Base-by-base conservation (phyloP, 2,113 vertebrate species). In the Mobula hypostoma region DNA sequence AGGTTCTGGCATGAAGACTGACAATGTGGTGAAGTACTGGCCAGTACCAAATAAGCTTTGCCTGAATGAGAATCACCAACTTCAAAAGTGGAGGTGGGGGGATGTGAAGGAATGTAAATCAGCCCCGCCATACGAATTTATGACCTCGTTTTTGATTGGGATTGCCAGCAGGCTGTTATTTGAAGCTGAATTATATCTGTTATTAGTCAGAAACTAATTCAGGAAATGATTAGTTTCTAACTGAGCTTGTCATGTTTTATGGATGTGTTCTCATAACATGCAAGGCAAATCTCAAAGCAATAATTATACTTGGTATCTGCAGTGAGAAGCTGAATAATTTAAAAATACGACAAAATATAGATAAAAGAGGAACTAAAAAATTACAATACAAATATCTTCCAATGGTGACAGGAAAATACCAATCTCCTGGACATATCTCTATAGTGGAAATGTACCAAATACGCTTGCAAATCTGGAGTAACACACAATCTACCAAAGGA, bases 141-240 rank as follows among this genome's bases (percentile, higher is more conserved):
- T 92, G 90, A 92, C 68, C 1, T 36, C 88, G 36, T 70, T 72
- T 21, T 72, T 66, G 24, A 48, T 92, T 92, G 68, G 90, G 68
- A 72, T 7, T 32, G 83, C 68, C 32, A 92, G n/a, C 90, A 40
- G 68, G 17, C 19, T 72, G 9, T 72, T 70, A 72, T 70, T 72
- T 92, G 8, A 92, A 92, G 72, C 63, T 92, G 90, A 92, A 92
- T 72, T 92, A 24, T 92, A 72, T 72, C 68, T 70, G n/a, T 92
- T 92, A 92, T 48, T 92, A 92, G 36, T 72, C 68, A 24, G 32
- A 92, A 92, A 91, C 66, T 40, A 92, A 70, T 70, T 92, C 32
- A 72, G 66, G 68, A 92, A 92, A 92, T 63, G 85, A 88, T 88
- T 58, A 88, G 85, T 32, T 88, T 88, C 61, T 88, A 88, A 88